Percentiles rank a stretch among this genome's conserved stretches.
phyloP scores from a whole-genome alignment of 2,888 invertebrate genomes.

The Drosophila testacea region DNA sequence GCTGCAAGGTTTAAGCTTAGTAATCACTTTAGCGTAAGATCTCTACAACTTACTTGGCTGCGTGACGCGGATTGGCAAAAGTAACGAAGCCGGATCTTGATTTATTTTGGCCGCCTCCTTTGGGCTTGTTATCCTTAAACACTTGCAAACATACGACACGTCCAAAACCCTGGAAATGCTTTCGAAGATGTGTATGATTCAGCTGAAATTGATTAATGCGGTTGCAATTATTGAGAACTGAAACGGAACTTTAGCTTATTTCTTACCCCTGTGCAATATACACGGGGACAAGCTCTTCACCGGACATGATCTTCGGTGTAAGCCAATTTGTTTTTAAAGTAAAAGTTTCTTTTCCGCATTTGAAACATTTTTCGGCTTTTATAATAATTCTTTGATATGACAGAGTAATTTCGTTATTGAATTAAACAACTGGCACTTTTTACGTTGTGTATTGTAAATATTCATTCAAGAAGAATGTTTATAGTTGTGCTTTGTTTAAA shows the following conservation, averaged over 20 bases:
- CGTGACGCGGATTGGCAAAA: conserved; percentile 36
- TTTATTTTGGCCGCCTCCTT: neutral
- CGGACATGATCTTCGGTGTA: conserved; percentile 64
- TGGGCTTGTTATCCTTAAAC: neutral
- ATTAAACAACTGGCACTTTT: neutral
- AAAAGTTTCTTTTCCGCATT: conserved; percentile 12
- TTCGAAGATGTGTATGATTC: neutral
- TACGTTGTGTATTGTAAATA: neutral
- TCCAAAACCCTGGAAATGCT: conserved; percentile 46
- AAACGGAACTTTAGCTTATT: neutral
- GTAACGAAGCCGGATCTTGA: conserved; percentile 33
- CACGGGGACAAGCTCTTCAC: conserved; percentile 47
- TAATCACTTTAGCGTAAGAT: neutral
- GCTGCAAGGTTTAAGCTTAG: conserved; percentile 2
- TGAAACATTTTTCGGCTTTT: neutral
- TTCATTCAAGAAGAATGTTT: neutral
- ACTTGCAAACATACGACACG: conserved; percentile 32
- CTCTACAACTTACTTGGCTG: conserved; percentile 45
- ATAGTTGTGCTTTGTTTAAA: neutral
- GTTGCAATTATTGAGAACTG: neutral
- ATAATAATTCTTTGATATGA: neutral
- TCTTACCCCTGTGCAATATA: conserved; percentile 42
- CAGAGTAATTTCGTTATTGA: no score
- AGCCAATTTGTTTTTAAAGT: conserved; percentile 38
- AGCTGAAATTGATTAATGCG: conserved; percentile 34